Evolutionary conservation across 2,113 vertebrate species (phyloP).

Genomic region (Piaya cayana): DNA sequence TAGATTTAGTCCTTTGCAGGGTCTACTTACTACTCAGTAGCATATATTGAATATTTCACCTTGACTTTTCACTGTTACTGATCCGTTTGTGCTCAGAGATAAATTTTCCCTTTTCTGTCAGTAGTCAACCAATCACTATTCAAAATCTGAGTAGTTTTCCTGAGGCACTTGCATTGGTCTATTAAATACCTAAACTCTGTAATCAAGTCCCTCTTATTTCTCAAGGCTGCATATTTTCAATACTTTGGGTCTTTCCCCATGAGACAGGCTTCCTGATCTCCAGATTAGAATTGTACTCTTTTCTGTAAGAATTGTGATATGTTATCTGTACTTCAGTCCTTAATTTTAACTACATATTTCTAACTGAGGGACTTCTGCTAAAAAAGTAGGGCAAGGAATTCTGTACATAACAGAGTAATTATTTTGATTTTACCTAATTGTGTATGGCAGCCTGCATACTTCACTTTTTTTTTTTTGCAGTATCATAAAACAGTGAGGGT

Average conservation of each 20-base stretch:
- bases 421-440: background rate
- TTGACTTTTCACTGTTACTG: background rate
- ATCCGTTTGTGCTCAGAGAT: background rate
- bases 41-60: background rate
- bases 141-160: background rate
- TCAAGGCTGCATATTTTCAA: background rate
- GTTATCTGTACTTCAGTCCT: background rate
- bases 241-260: background rate
- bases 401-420: background rate
- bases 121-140: background rate
- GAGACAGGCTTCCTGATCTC: background rate
- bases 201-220: background rate
- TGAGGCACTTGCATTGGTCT: background rate
- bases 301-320: background rate
- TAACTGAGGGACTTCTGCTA: background rate
- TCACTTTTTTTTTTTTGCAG: background rate
- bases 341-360: background rate
- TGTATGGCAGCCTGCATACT: background rate
- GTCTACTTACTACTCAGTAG: background rate
- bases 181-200: background rate
- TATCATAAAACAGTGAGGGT: background rate
- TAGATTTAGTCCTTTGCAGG: background rate
- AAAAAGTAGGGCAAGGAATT: background rate
- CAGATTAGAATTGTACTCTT: background rate
- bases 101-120: background rate